These are phyloP conservation scores for Bursaphelenchus mucronatus DNA, from an alignment of 1,140 invertebrate species.

Conservation along the genomic window DNA sequence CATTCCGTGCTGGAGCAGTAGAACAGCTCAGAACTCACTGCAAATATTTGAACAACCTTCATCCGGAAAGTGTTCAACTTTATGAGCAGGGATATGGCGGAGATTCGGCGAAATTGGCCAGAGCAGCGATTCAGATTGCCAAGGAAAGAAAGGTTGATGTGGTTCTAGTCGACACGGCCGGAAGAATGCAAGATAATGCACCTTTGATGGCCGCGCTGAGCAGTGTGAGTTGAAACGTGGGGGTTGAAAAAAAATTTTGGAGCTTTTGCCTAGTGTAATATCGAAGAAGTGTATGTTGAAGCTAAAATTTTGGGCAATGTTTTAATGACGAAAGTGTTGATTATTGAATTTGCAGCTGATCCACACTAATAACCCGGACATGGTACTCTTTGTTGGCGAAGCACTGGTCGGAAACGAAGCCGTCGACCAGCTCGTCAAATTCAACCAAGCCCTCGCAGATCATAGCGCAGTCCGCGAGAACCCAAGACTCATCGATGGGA, in stretches of 20 bases:
- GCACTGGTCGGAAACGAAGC: slow-evolving; percentile 99
- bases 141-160: slow-evolving; percentile 78
- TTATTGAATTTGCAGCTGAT: slow-evolving; percentile 66
- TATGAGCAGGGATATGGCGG: slow-evolving; percentile 99
- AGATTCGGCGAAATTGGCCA: slow-evolving; percentile 93
- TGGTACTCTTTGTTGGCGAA: slow-evolving; percentile 97
- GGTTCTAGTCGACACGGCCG: slow-evolving; percentile 93
- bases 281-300: too few species aligned
- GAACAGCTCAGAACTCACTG: slow-evolving; percentile 94
- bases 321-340: slow-evolving; percentile 14
- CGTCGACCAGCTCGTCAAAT: slow-evolving; percentile 96
- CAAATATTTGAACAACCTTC: slow-evolving; percentile 18
- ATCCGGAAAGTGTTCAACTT: slow-evolving; percentile 70
- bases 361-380: slow-evolving; percentile 86
- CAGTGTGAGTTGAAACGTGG: slow-evolving; percentile 67
- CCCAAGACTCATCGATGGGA: slow-evolving; percentile 82
- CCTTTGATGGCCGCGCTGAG: slow-evolving; percentile 91
- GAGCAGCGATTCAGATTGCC: slow-evolving; percentile 86
- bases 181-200: slow-evolving; percentile 99
- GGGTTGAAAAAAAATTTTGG: neutral
- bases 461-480: slow-evolving; percentile 70
- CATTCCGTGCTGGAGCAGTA: slow-evolving; percentile 95
- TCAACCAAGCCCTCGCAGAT: slow-evolving; percentile 83
- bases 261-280: slow-evolving; percentile 19
- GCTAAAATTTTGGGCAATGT: neutral